A percentile compares a stretch with the other conserved stretches of the same genome.
phyloP scores from a whole-genome alignment of 2,113 vertebrate genomes.

The Grallaria varia region DNA sequence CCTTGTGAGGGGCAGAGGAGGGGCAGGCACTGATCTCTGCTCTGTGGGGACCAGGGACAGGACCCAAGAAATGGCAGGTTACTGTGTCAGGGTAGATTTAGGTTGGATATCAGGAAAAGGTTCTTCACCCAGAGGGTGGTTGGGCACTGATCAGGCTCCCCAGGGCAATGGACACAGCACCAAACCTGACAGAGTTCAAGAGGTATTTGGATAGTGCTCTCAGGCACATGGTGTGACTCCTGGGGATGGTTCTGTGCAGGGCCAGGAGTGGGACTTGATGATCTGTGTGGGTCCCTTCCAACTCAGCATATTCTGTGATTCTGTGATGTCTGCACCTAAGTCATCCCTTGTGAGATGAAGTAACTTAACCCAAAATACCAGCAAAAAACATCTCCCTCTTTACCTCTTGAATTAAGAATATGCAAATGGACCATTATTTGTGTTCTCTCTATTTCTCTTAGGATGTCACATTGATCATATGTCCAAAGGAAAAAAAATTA shows the following conservation, averaged over 20 bases:
- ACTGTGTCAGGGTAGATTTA: neutral
- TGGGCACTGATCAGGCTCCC: neutral
- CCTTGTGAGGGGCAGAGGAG: neutral
- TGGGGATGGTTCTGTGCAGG: neutral
- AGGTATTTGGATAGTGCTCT: neutral
- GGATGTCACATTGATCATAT: neutral
- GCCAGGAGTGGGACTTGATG: neutral
- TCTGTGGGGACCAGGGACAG: neutral
- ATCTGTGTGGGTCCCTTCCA: neutral
- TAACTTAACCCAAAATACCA: neutral
- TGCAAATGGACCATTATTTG: neutral
- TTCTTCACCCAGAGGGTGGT: neutral
- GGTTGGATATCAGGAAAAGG: neutral
- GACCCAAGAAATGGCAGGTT: neutral
- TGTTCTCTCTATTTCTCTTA: neutral
- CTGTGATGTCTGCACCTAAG: neutral
- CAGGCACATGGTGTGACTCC: neutral
- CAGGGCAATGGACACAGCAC: neutral
- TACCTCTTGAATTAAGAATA: neutral
- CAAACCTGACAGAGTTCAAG: neutral
- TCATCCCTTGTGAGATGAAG: neutral
- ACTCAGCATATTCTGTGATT: neutral
- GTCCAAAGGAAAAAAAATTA: neutral
- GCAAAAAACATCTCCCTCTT: neutral
- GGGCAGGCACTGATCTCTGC: neutral